Evolutionary conservation across 2,888 invertebrate genomes (phyloP).

Genomic region (Calliopum simillimum): DNA sequence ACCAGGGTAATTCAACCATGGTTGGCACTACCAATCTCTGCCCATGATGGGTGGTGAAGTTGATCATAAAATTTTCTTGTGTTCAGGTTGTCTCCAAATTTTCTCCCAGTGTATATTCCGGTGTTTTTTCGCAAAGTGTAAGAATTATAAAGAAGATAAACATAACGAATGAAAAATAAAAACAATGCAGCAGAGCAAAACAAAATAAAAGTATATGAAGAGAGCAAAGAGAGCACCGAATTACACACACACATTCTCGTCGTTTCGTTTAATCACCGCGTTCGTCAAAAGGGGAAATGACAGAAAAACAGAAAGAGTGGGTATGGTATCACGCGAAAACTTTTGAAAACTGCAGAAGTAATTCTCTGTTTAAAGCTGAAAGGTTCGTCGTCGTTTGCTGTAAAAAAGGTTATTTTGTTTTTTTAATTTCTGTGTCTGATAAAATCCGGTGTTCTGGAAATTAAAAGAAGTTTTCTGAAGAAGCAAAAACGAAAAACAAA

Average conservation of each 20-base stretch:
- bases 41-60: no score
- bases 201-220: not conserved
- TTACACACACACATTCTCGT: not conserved
- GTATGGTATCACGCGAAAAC: not conserved
- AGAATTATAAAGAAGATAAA: not conserved
- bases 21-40: no score
- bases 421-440: not conserved
- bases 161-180: not conserved
- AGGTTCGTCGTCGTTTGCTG: constrained; percentile 2
- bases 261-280: not conserved
- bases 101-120: no score
- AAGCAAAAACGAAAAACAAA: constrained; percentile 5
- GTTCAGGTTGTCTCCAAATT: no score
- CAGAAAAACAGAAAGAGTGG: constrained; percentile 1
- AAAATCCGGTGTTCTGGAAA: constrained; percentile 5
- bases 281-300: not conserved
- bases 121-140: no score
- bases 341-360: constrained; percentile 18
- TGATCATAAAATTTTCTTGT: no score
- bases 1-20: no score
- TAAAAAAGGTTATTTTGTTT: not conserved
- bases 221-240: no score
- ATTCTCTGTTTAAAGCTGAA: constrained; percentile 24
- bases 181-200: not conserved
- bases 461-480: not conserved